Conservation (phyloP, 2,888 invertebrate genomes). For the Leptodirus hochenwartii region DNA sequence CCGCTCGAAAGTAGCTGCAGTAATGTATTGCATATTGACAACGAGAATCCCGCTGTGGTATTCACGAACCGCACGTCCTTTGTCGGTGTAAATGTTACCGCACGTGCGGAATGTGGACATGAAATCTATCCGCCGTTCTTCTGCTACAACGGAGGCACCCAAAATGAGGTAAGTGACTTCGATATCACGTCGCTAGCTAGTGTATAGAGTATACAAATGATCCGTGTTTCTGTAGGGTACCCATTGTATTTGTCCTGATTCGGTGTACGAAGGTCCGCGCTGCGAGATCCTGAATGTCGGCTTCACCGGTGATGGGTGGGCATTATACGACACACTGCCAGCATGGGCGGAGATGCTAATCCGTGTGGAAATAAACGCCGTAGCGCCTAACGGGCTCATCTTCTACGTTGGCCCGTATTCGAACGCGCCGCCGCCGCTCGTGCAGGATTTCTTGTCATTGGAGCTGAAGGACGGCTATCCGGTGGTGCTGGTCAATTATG, state of each 20-base stretch:
- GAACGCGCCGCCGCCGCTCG: conserved; percentile 40
- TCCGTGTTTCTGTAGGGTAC: too few species aligned
- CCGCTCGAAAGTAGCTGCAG: conserved; percentile 62
- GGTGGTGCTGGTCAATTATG: conserved; percentile 71
- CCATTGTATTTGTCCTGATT: conserved; percentile 72
- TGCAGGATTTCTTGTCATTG: conserved; percentile 78
- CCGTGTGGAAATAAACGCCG: conserved; percentile 63
- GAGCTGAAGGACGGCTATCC: conserved; percentile 73
- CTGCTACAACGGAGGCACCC: conserved; percentile 28
- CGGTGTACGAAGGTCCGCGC: conserved; percentile 60
- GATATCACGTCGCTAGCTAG: too few species aligned
- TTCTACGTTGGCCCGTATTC: conserved; percentile 79
- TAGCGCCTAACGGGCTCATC: conserved; percentile 59
- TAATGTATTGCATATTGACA: conserved; percentile 51
- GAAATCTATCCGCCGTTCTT: conserved; percentile 8
- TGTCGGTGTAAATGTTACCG: conserved; percentile 76
- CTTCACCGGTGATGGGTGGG: conserved; percentile 83
- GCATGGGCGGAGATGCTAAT: conserved; percentile 73
- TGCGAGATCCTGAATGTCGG: conserved; percentile 81
- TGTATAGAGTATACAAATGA: too few species aligned
- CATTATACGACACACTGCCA: conserved; percentile 75
- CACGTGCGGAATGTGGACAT: conserved; percentile 52
- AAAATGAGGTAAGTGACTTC: conserved; percentile 9
- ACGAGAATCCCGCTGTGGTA: conserved; percentile 59
- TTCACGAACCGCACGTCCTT: conserved; percentile 88